Evolutionary conservation across 2,888 invertebrate genomes (phyloP).

Genomic region (Platerodrilus igneus): DNA sequence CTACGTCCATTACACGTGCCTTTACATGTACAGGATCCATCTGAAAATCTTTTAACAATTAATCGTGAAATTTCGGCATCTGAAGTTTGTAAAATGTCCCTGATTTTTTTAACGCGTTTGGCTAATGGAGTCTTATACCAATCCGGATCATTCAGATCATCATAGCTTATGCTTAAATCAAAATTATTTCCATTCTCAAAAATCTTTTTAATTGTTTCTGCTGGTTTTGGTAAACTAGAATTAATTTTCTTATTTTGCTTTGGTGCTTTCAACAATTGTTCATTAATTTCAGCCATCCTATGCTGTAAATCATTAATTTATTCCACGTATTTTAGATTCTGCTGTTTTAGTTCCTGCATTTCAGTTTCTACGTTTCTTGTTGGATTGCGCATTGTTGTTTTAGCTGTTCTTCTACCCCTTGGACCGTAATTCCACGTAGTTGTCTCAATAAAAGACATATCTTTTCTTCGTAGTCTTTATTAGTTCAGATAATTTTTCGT

Average conservation of each 20-base stretch:
- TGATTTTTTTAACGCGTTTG: constrained; percentile 37
- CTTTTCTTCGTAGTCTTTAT: constrained; percentile 43
- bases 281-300: constrained; percentile 20
- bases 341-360: constrained; percentile 51
- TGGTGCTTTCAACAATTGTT: constrained; percentile 20
- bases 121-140: constrained; percentile 65
- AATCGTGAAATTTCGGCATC: constrained; percentile 10
- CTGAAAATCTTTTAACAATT: constrained; percentile 52
- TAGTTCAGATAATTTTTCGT: constrained; percentile 32
- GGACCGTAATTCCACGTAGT: constrained; percentile 34
- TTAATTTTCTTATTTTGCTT: no score
- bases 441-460: constrained; percentile 38
- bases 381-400: constrained; percentile 30
- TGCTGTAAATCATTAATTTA: constrained; percentile 14
- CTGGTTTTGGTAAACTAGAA: no score
- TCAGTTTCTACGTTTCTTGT: constrained; percentile 51
- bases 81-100: no score
- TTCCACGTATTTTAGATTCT: constrained; percentile 8
- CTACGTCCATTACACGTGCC: constrained; percentile 56
- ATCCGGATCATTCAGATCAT: constrained; percentile 60
- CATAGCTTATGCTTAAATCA: no score
- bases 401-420: constrained; percentile 33
- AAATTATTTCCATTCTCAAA: no score
- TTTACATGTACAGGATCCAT: constrained; percentile 60
- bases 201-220: no score